Evolutionary conservation across 2,797 vertebrate species (phyloP).

Genomic region (Thripadectes ignobilis): DNA sequence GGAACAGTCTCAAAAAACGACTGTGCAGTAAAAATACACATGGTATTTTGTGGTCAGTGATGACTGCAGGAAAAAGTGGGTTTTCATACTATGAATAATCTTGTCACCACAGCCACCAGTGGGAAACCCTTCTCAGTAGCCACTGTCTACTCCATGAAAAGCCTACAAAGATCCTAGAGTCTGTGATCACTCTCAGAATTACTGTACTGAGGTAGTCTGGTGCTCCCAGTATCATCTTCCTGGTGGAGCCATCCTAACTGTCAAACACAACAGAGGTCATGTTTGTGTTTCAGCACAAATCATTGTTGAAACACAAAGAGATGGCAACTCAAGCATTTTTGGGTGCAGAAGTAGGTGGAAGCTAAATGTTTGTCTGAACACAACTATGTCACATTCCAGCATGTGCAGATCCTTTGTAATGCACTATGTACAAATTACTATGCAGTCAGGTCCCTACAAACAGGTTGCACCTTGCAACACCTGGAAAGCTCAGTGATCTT

Average conservation of each 20-base stretch:
- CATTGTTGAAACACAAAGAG: not conserved
- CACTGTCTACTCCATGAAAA: not conserved
- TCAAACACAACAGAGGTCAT: not conserved
- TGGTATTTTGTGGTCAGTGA: not conserved
- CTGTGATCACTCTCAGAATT: not conserved
- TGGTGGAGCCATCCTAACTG: not conserved
- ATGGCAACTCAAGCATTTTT: not conserved
- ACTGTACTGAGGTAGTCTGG: rapidly evolving
- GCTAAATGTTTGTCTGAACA: not conserved
- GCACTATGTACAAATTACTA: not conserved
- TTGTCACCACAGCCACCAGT: not conserved
- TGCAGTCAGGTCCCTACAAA: not conserved
- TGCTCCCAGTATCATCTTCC: not conserved
- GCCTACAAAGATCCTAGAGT: not conserved
- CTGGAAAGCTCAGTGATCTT: not conserved
- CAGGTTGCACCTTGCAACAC: rapidly evolving
- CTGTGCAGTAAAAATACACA: not conserved
- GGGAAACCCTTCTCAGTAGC: not conserved
- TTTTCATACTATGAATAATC: not conserved
- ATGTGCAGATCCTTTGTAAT: not conserved
- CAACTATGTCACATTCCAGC: not conserved
- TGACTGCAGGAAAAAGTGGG: not conserved
- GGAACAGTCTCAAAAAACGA: not conserved
- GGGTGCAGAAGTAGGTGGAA: not conserved
- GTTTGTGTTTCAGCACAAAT: not conserved